Base-by-base conservation (phyloP, 2,888 invertebrate species). In the Xanthorhoe designata region DNA sequence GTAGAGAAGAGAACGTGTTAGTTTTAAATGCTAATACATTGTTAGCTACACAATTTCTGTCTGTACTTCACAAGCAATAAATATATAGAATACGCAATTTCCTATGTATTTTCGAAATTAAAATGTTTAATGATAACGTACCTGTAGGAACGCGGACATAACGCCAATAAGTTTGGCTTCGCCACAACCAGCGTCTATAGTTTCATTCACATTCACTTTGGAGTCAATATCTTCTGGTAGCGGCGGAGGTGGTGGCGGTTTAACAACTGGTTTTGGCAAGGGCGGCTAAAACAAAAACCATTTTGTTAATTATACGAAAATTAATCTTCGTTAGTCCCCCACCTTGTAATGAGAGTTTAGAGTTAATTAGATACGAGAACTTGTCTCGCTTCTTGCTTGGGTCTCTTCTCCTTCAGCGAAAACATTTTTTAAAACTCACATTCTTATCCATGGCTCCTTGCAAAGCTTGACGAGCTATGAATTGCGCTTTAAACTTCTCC, bases 71-170 rank as follows among this genome's bases (percentile, higher is more conserved):
- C 13, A 42, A 13, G 9, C 38, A 42, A 42, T 42, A 42, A 42
- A 42, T 42, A 13, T 15, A 7, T 47, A 24, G 24, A 24, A 24
- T 24, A 24, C 24, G 13, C 47, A 17, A 15, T 7, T 8, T 47
- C 6, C 17, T 47, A 6, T 47, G 15, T 47, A 47, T 47, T 47
- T 8, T 47, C 2, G 15, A 17, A 7, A 2, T n/a, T n/a, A n/a
- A 0, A 15, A 38, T 15, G 29, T 45, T 10, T 60, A 45, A 2
- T 35, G 15, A 45, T 42, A 59, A 49, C 15, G 7, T 62, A 99
- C 97, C 86, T 97, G 92, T 60, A 99, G 94, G 90, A 98, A 99
- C 7, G 98, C 97, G 4, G 98, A 97, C 78, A 98, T 96, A 64
- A 99, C 94, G 66, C 97, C 97, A 74, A 98, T 96, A n/a, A 97